These are phyloP conservation scores for Ochotona curzoniae DNA, from an alignment of 2,113 vertebrate genomes.

Conservation along the genomic window DNA sequence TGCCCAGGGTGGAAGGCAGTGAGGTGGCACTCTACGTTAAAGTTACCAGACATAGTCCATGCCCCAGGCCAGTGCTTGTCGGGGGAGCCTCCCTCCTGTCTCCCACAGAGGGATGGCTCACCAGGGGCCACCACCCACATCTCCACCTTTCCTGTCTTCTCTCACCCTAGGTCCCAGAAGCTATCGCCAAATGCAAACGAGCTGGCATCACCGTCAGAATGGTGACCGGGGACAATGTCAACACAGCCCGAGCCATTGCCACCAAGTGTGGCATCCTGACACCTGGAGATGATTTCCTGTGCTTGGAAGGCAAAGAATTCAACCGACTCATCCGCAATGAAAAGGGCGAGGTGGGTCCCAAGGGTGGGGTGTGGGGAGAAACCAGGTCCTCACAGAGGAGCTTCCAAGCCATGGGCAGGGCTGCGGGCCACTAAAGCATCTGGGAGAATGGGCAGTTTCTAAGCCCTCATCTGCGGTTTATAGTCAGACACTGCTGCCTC, in stretches of 20 bases:
- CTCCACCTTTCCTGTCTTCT: neutral
- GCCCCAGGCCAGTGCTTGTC: neutral
- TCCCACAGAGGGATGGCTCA: neutral
- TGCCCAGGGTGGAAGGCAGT: neutral
- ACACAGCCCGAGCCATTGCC: constrained; percentile 97
- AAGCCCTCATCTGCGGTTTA: neutral
- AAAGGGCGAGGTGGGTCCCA: constrained; percentile 93
- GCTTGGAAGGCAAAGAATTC: constrained; percentile 98
- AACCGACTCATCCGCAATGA: constrained; percentile 97
- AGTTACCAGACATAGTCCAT: neutral
- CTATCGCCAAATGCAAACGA: constrained; percentile 94
- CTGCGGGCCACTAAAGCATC: neutral
- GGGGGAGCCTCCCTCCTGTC: neutral
- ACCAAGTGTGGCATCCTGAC: constrained; percentile 96
- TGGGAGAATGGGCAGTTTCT: neutral
- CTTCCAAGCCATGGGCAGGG: neutral
- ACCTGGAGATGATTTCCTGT: constrained; percentile 95
- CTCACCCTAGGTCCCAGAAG: constrained; percentile 91
- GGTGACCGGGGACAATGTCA: constrained; percentile 99
- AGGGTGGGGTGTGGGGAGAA: neutral
- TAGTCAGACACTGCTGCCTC: neutral
- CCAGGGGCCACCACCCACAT: neutral
- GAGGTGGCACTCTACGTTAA: neutral
- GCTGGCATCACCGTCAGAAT: constrained; percentile 98
- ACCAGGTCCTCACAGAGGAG: neutral